phyloP scores from a whole-genome alignment of 2,113 vertebrate genomes.

The Kryptolebias marmoratus region DNA sequence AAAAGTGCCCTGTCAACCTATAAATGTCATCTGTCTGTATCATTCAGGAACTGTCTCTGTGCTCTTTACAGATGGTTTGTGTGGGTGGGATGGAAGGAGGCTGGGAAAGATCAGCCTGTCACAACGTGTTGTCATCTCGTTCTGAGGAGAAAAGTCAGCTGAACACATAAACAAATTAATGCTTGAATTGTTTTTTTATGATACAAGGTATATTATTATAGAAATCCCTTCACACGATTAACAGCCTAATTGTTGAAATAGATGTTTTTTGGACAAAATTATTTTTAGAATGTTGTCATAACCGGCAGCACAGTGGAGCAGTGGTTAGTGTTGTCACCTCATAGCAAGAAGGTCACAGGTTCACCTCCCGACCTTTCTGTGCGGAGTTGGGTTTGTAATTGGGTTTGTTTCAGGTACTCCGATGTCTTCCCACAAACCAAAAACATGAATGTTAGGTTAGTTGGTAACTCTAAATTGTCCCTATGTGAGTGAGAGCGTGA shows the following conservation, averaged over 20 bases:
- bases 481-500: no score
- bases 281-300: not conserved
- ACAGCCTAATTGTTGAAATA: slow-evolving; percentile 2
- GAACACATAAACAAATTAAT: slow-evolving; percentile 35
- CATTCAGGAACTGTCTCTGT: slow-evolving; percentile 39
- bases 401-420: no score
- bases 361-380: no score
- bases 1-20: slow-evolving; percentile 58
- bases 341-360: no score
- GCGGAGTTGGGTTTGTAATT: no score
- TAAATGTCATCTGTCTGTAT: slow-evolving; percentile 77
- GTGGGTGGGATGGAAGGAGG: slow-evolving; percentile 53
- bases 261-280: not conserved
- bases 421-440: no score
- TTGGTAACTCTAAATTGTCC: no score
- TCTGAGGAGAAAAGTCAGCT: slow-evolving; percentile 28
- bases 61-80: slow-evolving; percentile 56
- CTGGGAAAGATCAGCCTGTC: slow-evolving; percentile 70
- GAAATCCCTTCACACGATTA: not conserved
- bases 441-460: no score
- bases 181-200: slow-evolving; percentile 12
- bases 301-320: no score
- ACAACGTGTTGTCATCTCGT: slow-evolving; percentile 41
- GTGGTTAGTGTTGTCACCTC: no score
- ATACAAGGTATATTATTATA: not conserved